Evolutionary conservation across 1,140 invertebrate species (phyloP).

Genomic region (Maniola jurtina): DNA sequence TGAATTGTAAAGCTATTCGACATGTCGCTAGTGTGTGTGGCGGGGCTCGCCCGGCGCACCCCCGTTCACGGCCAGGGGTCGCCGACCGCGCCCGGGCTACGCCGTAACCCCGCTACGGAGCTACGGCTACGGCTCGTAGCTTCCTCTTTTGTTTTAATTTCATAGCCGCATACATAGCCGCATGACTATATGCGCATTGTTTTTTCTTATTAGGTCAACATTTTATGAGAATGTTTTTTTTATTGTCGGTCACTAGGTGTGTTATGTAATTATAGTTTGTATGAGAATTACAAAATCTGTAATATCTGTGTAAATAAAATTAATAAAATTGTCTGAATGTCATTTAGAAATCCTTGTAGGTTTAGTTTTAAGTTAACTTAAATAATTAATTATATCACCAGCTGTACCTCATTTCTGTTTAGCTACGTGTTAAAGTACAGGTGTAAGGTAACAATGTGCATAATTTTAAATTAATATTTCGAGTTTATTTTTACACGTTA

Average conservation of each 20-base stretch:
- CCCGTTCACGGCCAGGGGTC: constrained; percentile 77
- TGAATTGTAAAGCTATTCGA: constrained; percentile 1
- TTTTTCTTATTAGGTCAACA: constrained; percentile 60
- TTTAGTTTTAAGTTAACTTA: too few relatives aligned
- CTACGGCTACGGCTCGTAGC: constrained; percentile 61
- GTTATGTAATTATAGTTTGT: neutral
- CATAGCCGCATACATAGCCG: constrained; percentile 41
- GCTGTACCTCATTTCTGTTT: too few relatives aligned
- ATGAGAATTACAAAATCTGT: too few relatives aligned
- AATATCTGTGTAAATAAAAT: too few relatives aligned
- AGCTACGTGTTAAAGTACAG: too few relatives aligned
- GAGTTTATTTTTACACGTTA: too few relatives aligned
- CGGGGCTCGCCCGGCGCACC: constrained; percentile 60
- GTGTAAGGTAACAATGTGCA: too few relatives aligned
- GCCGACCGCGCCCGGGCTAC: constrained; percentile 70
- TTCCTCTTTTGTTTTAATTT: constrained; percentile 68
- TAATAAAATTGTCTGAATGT: too few relatives aligned
- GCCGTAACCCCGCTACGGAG: constrained; percentile 70
- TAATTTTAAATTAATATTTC: too few relatives aligned
- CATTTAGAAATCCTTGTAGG: too few relatives aligned
- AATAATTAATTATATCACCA: too few relatives aligned
- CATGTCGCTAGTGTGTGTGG: constrained; percentile 25
- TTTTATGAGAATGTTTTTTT: constrained; percentile 26
- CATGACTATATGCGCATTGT: constrained; percentile 45
- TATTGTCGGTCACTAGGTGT: constrained; percentile 8